Percentiles rank a stretch among this genome's conserved stretches.
Conservation (phyloP, 2,797 vertebrate species). For the Crocidura indochinensis region DNA sequence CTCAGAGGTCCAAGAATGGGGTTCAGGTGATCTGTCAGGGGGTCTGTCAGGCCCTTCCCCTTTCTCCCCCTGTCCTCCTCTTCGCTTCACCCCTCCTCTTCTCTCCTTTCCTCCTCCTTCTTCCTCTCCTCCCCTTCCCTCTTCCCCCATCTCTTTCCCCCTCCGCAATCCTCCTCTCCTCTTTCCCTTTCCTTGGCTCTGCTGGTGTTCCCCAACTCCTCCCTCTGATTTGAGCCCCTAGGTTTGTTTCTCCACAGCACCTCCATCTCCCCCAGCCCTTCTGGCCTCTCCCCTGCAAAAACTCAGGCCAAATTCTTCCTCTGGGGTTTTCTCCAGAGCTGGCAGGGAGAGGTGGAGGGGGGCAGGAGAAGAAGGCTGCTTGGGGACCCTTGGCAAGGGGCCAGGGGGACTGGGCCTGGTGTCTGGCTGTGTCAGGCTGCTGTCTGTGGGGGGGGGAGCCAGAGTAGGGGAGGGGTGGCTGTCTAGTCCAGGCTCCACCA, state of each 20-base stretch:
- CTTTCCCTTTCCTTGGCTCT: not conserved
- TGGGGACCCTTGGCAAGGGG: not conserved
- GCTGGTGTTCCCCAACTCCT: not conserved
- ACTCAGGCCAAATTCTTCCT: not conserved
- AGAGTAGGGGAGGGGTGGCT: not conserved
- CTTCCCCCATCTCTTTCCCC: too few relatives aligned
- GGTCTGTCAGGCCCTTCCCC: too few relatives aligned
- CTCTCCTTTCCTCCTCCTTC: too few relatives aligned
- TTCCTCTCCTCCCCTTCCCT: too few relatives aligned
- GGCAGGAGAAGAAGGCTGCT: not conserved
- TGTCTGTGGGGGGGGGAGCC: not conserved
- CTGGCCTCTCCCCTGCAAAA: not conserved
- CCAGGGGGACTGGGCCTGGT: not conserved
- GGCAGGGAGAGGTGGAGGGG: not conserved
- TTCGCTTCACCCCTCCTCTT: too few relatives aligned
- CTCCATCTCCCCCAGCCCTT: not conserved
- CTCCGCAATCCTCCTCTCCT: too few relatives aligned
- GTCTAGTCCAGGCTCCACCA: slow-evolving; percentile 27
- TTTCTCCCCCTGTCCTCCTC: too few relatives aligned
- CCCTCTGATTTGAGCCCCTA: not conserved
- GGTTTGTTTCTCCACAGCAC: not conserved
- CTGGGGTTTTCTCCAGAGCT: not conserved
- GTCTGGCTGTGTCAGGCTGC: slow-evolving; percentile 75
- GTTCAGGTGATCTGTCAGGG: too few relatives aligned
- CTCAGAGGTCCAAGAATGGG: too few relatives aligned